phyloP scores from a whole-genome alignment of 2,888 invertebrate genomes.

The Drosophila diplacantha region DNA sequence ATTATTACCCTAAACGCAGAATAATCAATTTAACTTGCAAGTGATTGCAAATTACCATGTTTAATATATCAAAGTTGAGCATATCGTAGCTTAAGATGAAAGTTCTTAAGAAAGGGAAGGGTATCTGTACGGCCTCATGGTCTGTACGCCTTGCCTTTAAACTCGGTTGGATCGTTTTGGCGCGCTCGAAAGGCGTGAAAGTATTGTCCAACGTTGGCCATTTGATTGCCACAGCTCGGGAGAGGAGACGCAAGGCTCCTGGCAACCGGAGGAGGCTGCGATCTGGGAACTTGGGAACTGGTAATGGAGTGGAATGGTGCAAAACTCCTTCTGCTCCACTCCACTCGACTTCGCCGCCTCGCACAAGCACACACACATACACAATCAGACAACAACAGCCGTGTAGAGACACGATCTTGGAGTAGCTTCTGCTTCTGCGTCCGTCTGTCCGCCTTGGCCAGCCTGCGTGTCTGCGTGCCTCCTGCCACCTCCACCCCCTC shows the following conservation, averaged over 20 bases:
- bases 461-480: conserved; percentile 43
- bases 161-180: conserved; percentile 56
- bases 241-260: conserved; percentile 21
- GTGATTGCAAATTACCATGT: no score
- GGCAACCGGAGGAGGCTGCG: conserved; percentile 43
- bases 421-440: conserved; percentile 55
- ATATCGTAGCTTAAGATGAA: neutral
- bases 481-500: conserved; percentile 7
- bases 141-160: neutral
- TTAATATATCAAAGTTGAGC: neutral
- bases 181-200: conserved; percentile 72
- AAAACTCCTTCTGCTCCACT: conserved; percentile 32
- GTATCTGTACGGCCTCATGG: conserved; percentile 4
- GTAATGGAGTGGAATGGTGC: conserved; percentile 30
- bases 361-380: conserved; percentile 21
- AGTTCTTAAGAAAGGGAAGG: neutral
- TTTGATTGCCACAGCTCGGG: conserved; percentile 33
- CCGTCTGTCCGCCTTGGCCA: conserved; percentile 53
- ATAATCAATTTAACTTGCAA: neutral
- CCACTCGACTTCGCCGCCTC: conserved; percentile 23
- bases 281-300: conserved; percentile 30
- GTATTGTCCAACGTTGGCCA: conserved; percentile 61
- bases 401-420: conserved; percentile 53
- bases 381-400: conserved; percentile 4
- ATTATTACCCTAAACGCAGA: neutral